These are phyloP conservation scores for Nymphalis io DNA, from an alignment of 1,140 invertebrate species.

Conservation along the genomic window DNA sequence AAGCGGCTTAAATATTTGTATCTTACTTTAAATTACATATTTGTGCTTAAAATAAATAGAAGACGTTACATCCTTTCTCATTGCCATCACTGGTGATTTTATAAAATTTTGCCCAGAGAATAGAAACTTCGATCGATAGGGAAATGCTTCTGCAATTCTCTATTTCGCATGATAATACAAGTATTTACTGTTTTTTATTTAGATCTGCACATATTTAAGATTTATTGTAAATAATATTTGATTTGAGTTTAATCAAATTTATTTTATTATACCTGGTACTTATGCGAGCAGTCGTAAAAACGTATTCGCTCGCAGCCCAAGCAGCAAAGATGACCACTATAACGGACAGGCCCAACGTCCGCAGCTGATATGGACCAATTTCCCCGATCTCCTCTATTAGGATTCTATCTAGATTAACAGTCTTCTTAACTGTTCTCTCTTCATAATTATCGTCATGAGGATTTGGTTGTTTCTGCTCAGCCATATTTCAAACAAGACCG, in stretches of 20 bases:
- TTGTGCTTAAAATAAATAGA: too few species aligned
- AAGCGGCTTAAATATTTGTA: too few species aligned
- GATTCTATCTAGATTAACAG: conserved; percentile 69
- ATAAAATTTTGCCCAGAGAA: too few species aligned
- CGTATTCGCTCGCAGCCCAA: conserved; percentile 80
- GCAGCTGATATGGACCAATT: conserved; percentile 82
- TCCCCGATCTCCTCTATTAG: conserved; percentile 78
- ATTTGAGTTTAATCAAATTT: neutral
- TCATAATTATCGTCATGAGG: neutral
- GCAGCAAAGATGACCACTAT: conserved; percentile 81
- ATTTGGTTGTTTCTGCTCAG: neutral
- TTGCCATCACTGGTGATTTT: too few species aligned
- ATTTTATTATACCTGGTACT: conserved; percentile 72
- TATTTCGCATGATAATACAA: too few species aligned
- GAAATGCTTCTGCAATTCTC: too few species aligned
- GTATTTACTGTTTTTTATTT: too few species aligned
- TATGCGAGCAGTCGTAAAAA: conserved; percentile 82
- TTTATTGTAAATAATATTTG: neutral
- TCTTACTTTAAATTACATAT: too few species aligned
- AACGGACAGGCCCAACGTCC: conserved; percentile 78
- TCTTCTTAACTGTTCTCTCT: conserved; percentile 5
- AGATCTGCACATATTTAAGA: neutral
- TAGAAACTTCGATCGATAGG: too few species aligned
- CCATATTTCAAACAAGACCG: neutral
- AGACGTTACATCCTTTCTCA: too few species aligned